phyloP scores from a whole-genome alignment of 2,113 vertebrate genomes.

The Castor canadensis region DNA sequence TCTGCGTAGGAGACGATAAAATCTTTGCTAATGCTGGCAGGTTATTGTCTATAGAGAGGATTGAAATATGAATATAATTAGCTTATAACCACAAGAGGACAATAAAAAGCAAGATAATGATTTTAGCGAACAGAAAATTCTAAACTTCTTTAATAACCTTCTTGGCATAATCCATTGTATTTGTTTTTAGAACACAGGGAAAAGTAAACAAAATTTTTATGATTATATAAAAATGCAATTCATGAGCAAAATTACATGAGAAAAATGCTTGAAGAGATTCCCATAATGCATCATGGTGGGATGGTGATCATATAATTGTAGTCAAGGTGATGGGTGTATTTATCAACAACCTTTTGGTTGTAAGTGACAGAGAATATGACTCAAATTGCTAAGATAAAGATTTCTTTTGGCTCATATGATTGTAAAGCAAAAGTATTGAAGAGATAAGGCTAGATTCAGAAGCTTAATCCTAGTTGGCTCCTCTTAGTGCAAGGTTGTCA shows the following conservation, averaged over 20 bases:
- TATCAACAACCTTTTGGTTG: not conserved
- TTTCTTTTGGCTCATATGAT: not conserved
- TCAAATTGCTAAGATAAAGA: not conserved
- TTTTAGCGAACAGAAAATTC: slow-evolving; percentile 62
- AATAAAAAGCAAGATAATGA: slow-evolving; percentile 54
- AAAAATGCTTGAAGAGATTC: not conserved
- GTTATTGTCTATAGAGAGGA: slow-evolving; percentile 66
- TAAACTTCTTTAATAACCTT: slow-evolving; percentile 56
- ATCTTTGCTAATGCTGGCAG: slow-evolving; percentile 53
- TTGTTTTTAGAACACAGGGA: slow-evolving; percentile 27
- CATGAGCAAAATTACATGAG: not conserved
- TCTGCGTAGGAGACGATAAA: not conserved
- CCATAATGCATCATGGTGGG: not conserved
- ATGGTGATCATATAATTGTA: not conserved
- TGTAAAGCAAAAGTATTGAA: not conserved
- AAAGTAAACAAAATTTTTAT: slow-evolving; percentile 42
- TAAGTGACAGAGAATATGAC: slow-evolving; percentile 35
- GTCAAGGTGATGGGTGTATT: not conserved
- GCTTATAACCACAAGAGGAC: slow-evolving; percentile 40
- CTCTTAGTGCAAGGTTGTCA: not conserved
- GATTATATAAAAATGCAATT: not conserved
- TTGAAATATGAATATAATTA: slow-evolving; percentile 62
- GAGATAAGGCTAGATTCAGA: not conserved
- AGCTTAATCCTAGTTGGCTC: not conserved
- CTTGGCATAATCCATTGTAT: not conserved